Evolutionary conservation across 2,797 vertebrate genomes (phyloP).

Genomic region (Lutjanus campechanus): DNA sequence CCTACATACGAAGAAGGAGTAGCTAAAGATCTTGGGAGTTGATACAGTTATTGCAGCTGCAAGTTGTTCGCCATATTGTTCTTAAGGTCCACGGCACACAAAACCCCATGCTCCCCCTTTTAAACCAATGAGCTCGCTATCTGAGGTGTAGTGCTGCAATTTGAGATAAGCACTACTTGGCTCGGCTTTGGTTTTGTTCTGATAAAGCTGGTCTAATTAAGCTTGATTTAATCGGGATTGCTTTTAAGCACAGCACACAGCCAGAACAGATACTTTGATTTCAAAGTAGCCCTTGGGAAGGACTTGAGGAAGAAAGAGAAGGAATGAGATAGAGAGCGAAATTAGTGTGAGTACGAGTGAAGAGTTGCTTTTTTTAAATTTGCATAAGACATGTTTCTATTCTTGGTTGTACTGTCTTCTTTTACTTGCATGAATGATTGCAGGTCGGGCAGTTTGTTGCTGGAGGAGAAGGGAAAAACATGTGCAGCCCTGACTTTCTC

Average conservation of each 20-base stretch:
- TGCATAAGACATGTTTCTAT: slow-evolving; percentile 75
- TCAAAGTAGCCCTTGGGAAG: slow-evolving; percentile 83
- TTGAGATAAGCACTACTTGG: slow-evolving; percentile 86
- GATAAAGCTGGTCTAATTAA: slow-evolving; percentile 88
- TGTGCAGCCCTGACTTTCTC: slow-evolving; percentile 45
- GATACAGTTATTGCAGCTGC: slow-evolving; percentile 64
- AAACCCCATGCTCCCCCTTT: slow-evolving; percentile 67
- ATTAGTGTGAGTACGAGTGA: slow-evolving; percentile 71
- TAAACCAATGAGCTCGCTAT: slow-evolving; percentile 76
- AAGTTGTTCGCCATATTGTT: slow-evolving; percentile 67
- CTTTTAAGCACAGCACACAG: slow-evolving; percentile 83
- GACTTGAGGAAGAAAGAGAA: slow-evolving; percentile 79
- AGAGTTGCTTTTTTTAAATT: slow-evolving; percentile 69
- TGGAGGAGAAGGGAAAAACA: slow-evolving; percentile 47
- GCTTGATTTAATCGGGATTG: slow-evolving; percentile 87
- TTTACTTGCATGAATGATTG: slow-evolving; percentile 64
- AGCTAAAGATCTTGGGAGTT: slow-evolving; percentile 61
- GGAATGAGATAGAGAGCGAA: slow-evolving; percentile 74
- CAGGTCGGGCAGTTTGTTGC: slow-evolving; percentile 60
- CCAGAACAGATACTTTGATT: slow-evolving; percentile 84
- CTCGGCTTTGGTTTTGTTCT: slow-evolving; percentile 83
- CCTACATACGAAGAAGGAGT: slow-evolving; percentile 66
- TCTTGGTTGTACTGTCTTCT: slow-evolving; percentile 64
- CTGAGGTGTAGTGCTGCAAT: slow-evolving; percentile 84
- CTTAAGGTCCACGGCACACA: slow-evolving; percentile 59